Evolutionary conservation across 2,888 invertebrate species (phyloP).

Genomic region (Danaus chrysippus): DNA sequence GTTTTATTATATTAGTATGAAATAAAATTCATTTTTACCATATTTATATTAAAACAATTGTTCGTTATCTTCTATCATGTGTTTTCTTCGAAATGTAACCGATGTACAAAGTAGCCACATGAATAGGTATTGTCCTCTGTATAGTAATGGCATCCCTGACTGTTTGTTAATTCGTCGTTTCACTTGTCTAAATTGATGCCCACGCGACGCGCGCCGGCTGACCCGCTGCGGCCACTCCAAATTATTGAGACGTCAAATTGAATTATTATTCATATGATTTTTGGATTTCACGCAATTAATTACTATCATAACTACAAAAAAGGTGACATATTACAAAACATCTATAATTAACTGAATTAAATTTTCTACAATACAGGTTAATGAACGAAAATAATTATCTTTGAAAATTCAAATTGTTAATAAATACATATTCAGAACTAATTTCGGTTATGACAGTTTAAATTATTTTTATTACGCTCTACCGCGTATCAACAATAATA

Average conservation of each 20-base stretch:
- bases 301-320: not conserved
- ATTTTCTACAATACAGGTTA: too few relatives aligned
- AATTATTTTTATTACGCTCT: constrained; percentile 1
- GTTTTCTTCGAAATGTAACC: constrained; percentile 18
- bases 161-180: constrained; percentile 61
- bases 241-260: constrained; percentile 61
- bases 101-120: constrained; percentile 13
- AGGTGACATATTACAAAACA: too few relatives aligned
- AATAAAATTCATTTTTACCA: too few relatives aligned
- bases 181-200: constrained; percentile 69
- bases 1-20: too few relatives aligned
- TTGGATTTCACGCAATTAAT: not conserved
- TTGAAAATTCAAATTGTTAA: too few relatives aligned
- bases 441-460: not conserved
- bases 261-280: constrained; percentile 12
- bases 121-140: constrained; percentile 22
- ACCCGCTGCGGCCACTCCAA: constrained; percentile 56
- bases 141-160: constrained; percentile 47
- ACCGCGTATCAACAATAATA: constrained; percentile 10
- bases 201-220: constrained; percentile 72
- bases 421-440: too few relatives aligned
- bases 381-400: too few relatives aligned
- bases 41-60: too few relatives aligned
- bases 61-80: too few relatives aligned
- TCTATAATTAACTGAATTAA: too few relatives aligned